Evolutionary conservation across 2,113 vertebrate genomes (phyloP).

Genomic region (Carettochelys insculpta): DNA sequence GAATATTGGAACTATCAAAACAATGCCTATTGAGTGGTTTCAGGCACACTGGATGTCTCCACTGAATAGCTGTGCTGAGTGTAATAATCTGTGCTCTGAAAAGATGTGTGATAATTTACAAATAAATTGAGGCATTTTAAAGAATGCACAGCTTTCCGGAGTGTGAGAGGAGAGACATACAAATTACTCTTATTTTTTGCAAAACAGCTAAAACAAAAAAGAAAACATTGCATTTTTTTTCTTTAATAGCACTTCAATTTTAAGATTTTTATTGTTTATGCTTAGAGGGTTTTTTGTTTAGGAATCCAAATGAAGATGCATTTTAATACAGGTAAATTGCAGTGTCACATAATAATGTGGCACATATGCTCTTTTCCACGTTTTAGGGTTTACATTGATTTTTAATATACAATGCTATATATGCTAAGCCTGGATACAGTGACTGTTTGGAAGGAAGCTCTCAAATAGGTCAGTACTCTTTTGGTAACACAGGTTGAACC

Average conservation of each 20-base stretch:
- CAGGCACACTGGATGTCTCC: background rate
- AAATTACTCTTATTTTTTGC: constrained; percentile 21
- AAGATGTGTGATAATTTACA: constrained; percentile 35
- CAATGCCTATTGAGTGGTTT: background rate
- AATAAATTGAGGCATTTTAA: constrained; percentile 40
- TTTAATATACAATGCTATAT: background rate
- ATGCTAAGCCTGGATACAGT: background rate
- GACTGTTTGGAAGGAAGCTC: background rate
- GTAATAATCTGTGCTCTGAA: background rate
- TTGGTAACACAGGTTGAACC: rapidly evolving
- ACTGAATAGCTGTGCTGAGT: background rate
- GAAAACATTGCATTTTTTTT: background rate
- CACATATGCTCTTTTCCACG: background rate
- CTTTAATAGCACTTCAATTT: background rate
- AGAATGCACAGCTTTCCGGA: constrained; percentile 16
- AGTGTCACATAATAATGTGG: background rate
- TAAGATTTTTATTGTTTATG: background rate
- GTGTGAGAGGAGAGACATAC: background rate
- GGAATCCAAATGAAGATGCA: background rate
- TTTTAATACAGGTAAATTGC: background rate
- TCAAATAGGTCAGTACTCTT: background rate
- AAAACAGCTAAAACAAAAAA: constrained; percentile 5
- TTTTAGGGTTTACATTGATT: background rate
- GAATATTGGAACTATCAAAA: background rate
- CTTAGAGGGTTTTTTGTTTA: background rate